Evolutionary conservation across 1,140 invertebrate genomes (phyloP).

Genomic region (Drosophila novamexicana): DNA sequence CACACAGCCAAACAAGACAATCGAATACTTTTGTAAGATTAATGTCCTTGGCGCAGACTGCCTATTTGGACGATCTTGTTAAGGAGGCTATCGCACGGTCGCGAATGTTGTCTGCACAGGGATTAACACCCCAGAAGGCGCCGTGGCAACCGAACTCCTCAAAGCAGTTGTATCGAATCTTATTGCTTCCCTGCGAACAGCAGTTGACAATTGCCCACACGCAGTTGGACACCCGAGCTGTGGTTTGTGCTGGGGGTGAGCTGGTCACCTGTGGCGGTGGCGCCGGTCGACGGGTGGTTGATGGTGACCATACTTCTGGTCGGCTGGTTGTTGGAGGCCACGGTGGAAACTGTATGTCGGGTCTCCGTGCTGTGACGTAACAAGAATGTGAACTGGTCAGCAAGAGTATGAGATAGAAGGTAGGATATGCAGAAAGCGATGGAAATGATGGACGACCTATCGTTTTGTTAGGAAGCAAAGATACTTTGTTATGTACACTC

Average conservation of each 20-base stretch:
- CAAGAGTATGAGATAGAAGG: conserved; percentile 21
- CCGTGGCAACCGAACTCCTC: conserved; percentile 88
- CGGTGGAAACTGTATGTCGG: background rate
- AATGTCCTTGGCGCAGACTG: background rate
- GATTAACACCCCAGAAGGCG: conserved; percentile 87
- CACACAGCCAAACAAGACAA: conserved; percentile 6
- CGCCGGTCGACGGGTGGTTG: background rate
- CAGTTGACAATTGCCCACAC: conserved; percentile 89
- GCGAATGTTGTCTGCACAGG: conserved; percentile 86
- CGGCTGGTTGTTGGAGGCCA: conserved; percentile 1
- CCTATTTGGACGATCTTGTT: conserved; percentile 6
- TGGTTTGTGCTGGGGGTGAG: conserved; percentile 57
- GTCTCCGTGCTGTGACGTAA: conserved; percentile 7
- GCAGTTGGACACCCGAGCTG: conserved; percentile 85
- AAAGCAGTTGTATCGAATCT: conserved; percentile 87
- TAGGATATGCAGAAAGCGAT: conserved; percentile 8
- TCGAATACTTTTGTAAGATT: background rate
- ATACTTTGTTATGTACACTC: background rate
- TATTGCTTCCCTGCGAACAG: conserved; percentile 85
- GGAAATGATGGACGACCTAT: conserved; percentile 8
- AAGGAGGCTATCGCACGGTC: conserved; percentile 55
- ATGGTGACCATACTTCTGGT: background rate
- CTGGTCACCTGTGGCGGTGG: conserved; percentile 40
- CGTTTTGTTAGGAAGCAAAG: background rate
- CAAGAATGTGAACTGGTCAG: conserved; percentile 7